Conservation (phyloP, 2,797 vertebrate genomes). For the Xerus rutilus region DNA sequence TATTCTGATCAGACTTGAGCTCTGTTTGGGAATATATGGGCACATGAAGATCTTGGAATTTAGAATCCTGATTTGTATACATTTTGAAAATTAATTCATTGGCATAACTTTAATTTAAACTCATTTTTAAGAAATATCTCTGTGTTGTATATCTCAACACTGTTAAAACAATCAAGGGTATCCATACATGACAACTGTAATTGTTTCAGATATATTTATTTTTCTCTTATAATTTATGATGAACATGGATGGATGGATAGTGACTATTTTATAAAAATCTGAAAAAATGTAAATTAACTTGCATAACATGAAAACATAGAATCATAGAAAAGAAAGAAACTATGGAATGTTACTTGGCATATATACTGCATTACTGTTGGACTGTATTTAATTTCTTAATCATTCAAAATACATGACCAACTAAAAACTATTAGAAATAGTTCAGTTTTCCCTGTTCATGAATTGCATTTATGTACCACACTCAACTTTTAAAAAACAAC, state of each 20-base stretch:
- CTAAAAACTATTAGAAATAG: not conserved
- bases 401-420: not conserved
- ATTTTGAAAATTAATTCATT: not conserved
- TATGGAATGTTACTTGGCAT: not conserved
- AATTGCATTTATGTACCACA: not conserved
- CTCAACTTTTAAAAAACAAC: not conserved
- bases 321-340: conserved; percentile 25
- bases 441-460: not conserved
- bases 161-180: not conserved
- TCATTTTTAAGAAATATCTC: not conserved
- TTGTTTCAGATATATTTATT: not conserved
- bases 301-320: not conserved
- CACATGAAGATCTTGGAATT: not conserved
- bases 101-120: not conserved
- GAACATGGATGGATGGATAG: not conserved
- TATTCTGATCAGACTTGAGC: not conserved
- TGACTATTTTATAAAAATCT: not conserved
- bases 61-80: not conserved
- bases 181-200: not conserved
- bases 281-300: not conserved
- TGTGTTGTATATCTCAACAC: not conserved
- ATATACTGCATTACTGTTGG: not conserved
- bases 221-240: not conserved
- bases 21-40: not conserved
- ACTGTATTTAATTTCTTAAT: not conserved